These are phyloP conservation scores for Chloropsis cyanopogon DNA, from an alignment of 2,113 vertebrate genomes.

Conservation along the genomic window DNA sequence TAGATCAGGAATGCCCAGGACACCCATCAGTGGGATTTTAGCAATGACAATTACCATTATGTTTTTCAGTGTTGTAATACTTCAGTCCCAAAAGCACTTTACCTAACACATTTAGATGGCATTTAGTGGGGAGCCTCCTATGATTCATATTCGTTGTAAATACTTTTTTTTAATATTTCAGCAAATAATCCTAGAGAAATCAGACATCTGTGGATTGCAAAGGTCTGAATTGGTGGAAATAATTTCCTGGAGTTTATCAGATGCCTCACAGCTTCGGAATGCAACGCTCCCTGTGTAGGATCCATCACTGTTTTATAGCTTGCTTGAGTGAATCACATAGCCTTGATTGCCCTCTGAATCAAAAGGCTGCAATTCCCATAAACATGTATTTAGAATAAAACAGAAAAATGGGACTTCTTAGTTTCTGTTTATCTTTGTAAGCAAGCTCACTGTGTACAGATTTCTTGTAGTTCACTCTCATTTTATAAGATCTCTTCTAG, in stretches of 20 bases:
- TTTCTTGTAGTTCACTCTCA: background rate
- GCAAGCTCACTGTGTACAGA: background rate
- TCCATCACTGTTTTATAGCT: background rate
- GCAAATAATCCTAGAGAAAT: slow-evolving; percentile 14
- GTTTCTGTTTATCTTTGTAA: background rate
- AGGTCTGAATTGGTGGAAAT: background rate
- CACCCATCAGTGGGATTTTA: background rate
- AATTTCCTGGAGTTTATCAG: background rate
- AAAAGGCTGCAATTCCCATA: background rate
- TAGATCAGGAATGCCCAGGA: background rate
- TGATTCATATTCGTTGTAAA: slow-evolving; percentile 9
- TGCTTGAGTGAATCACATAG: background rate
- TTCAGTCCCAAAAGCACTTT: background rate
- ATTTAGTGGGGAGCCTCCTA: background rate
- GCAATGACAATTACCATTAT: background rate
- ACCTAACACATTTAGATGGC: background rate
- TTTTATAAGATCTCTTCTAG: background rate
- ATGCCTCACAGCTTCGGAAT: background rate
- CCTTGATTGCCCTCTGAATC: background rate
- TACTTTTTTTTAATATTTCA: background rate
- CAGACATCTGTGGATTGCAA: slow-evolving; percentile 10
- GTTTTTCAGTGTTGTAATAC: background rate
- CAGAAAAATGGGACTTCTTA: background rate
- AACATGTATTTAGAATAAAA: background rate
- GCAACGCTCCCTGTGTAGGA: background rate